Evolutionary conservation across 1,140 invertebrate genomes (phyloP).

Genomic region (Cydia fagiglandana): DNA sequence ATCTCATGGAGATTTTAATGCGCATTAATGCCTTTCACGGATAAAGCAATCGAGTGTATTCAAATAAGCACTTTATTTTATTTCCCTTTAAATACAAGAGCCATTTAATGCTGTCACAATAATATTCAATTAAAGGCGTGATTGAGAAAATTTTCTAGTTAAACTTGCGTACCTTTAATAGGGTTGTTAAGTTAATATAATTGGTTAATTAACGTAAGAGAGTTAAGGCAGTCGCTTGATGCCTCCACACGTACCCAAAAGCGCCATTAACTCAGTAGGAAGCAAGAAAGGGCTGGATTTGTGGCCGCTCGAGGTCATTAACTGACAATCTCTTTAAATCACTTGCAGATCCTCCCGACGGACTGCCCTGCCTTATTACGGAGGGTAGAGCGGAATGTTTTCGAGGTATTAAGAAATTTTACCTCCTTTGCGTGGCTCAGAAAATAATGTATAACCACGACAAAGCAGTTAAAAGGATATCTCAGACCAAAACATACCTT

Average conservation of each 20-base stretch:
- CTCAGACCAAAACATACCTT: background rate
- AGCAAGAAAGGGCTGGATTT: conserved; percentile 70
- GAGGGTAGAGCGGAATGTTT: conserved; percentile 56
- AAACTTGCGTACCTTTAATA: conserved; percentile 10
- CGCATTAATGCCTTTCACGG: conserved; percentile 35
- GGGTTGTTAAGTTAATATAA: conserved; percentile 10
- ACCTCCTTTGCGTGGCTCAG: conserved; percentile 33
- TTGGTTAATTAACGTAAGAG: conserved; percentile 28
- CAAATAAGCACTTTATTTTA: conserved; percentile 42
- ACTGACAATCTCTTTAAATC: conserved; percentile 78
- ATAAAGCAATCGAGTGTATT: conserved; percentile 36
- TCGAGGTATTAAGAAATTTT: conserved; percentile 67
- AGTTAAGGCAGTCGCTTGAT: conserved; percentile 5
- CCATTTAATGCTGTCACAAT: conserved; percentile 26
- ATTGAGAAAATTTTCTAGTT: background rate
- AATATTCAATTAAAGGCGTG: background rate
- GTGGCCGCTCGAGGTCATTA: conserved; percentile 69
- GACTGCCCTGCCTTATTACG: conserved; percentile 63
- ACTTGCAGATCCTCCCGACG: conserved; percentile 68
- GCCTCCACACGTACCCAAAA: conserved; percentile 49
- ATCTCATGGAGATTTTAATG: conserved; percentile 53
- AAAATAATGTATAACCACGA: background rate
- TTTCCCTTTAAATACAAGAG: conserved; percentile 40
- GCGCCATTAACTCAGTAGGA: conserved; percentile 56
- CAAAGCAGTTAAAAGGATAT: background rate